Base-by-base conservation (phyloP, 2,113 vertebrate genomes). In the Sphaerodactylus townsendi region DNA sequence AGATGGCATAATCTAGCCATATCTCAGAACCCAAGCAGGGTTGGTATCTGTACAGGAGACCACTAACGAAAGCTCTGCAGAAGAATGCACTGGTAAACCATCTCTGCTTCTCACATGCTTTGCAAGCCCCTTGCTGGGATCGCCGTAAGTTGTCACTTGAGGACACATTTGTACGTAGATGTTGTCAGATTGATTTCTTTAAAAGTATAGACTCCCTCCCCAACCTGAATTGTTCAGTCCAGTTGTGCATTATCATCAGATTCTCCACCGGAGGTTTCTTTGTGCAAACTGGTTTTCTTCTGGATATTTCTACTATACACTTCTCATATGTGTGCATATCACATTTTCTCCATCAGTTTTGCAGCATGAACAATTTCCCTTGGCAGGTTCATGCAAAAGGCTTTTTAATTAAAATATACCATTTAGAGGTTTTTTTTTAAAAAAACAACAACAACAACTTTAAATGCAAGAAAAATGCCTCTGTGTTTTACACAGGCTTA, bases 181-280 rank as follows among this genome's bases (percentile, higher is more conserved):
- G 3, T 79, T 41, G 5, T 75, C 3, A 64, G n/a, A 48, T 21
- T 76, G 2, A 15, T 59, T 72, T 72, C 48, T 82, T 73, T 44
- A 33, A 48, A 62, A 23, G 7, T 39, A 69, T 25, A 25, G 35
- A 48, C 64, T 86, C 89, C 56, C 23, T 76, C 85, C 89, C 86
- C 79, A 86, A 85, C 84, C 81, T 93, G 91, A 91, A 90, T 91
- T 88, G 87, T 93, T 89, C 88, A 92, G 89, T 89, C 76, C 90
- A 91, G 79, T 93, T 92, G 90, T 93, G 90, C 88, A 85, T 83
- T 84, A 88, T 93, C 87, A 93, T 93, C 91, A 93, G 83, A 79
- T 66, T 91, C 90, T 85, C 90, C 91, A 89, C 3, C 0, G 86
- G 88, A 88, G 70, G 79, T n/a, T 79, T 85, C 62, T 83, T 89